Percentiles rank a stretch among this genome's conserved stretches.
Evolutionary conservation across 2,888 invertebrate genomes (phyloP).

Genomic region (Xylophagus ater): DNA sequence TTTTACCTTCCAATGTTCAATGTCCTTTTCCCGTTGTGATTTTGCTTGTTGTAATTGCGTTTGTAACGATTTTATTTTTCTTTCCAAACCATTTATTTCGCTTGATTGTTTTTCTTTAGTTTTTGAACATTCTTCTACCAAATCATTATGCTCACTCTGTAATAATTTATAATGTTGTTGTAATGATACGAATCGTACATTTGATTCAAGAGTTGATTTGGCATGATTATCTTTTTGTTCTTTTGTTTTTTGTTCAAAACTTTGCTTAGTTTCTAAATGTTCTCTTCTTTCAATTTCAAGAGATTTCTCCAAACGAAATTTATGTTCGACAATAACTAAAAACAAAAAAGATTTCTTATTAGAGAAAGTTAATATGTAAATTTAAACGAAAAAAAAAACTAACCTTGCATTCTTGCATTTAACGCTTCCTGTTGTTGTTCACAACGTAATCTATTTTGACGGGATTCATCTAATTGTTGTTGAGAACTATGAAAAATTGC

Average conservation of each 20-base stretch:
- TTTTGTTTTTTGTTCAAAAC: constrained; percentile 41
- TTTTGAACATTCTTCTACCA: constrained; percentile 41
- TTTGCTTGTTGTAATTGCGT: constrained; percentile 41
- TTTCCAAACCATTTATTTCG: constrained; percentile 40
- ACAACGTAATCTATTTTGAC: constrained; percentile 43
- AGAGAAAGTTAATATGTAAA: constrained; percentile 6
- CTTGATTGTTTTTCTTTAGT: constrained; percentile 40
- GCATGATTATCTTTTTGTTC: constrained; percentile 42
- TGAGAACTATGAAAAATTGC: constrained; percentile 49
- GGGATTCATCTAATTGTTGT: constrained; percentile 45
- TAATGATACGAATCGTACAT: constrained; percentile 44
- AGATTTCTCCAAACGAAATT: constrained; percentile 46
- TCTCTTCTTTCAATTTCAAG: constrained; percentile 46
- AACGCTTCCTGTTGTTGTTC: constrained; percentile 48
- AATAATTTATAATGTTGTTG: constrained; percentile 45
- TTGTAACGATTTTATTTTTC: constrained; percentile 40
- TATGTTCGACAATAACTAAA: constrained; percentile 48
- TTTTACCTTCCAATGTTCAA: constrained; percentile 39
- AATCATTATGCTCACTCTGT: constrained; percentile 43
- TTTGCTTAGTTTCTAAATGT: constrained; percentile 42
- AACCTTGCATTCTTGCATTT: constrained; percentile 49
- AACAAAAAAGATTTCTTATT: constrained; percentile 14
- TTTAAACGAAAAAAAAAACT: constrained; percentile 14
- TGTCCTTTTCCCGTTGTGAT: constrained; percentile 30
- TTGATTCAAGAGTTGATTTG: constrained; percentile 41